These are phyloP conservation scores for Mirounga angustirostris DNA, from an alignment of 2,113 vertebrate genomes.

Conservation along the genomic window DNA sequence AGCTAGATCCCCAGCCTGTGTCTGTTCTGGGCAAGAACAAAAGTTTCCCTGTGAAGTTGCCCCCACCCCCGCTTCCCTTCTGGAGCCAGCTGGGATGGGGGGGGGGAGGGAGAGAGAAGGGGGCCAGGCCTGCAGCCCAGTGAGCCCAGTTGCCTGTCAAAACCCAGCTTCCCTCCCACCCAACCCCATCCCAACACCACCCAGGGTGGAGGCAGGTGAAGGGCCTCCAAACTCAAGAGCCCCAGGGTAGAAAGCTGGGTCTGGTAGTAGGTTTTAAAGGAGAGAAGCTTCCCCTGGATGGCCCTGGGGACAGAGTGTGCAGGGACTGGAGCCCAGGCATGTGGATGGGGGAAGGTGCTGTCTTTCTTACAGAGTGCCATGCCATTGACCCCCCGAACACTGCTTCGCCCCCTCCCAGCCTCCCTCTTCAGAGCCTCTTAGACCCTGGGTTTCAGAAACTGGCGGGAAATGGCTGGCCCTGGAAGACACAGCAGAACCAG, in stretches of 20 bases:
- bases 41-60: constrained; percentile 83
- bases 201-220: constrained; percentile 44
- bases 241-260: background rate
- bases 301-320: background rate
- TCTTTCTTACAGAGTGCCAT: accelerated
- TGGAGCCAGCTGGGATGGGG: constrained; percentile 73
- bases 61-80: constrained; percentile 70
- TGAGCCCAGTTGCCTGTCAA: constrained; percentile 64
- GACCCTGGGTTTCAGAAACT: background rate
- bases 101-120: background rate
- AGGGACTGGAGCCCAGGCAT: background rate
- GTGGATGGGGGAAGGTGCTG: too few species aligned
- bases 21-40: constrained; percentile 84
- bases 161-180: background rate
- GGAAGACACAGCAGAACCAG: background rate
- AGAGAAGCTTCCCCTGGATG: background rate
- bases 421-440: background rate
- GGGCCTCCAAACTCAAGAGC: background rate
- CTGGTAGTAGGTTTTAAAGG: background rate
- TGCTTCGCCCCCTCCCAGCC: background rate
- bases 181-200: background rate
- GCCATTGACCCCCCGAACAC: accelerated
- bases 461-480: background rate
- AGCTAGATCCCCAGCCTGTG: constrained; percentile 75
- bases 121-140: background rate